A percentile compares a stretch with the other conserved stretches of the same genome.
Conservation (phyloP, 35 echinoderm and acorn worm species). For the Apostichopus japonicus region DNA sequence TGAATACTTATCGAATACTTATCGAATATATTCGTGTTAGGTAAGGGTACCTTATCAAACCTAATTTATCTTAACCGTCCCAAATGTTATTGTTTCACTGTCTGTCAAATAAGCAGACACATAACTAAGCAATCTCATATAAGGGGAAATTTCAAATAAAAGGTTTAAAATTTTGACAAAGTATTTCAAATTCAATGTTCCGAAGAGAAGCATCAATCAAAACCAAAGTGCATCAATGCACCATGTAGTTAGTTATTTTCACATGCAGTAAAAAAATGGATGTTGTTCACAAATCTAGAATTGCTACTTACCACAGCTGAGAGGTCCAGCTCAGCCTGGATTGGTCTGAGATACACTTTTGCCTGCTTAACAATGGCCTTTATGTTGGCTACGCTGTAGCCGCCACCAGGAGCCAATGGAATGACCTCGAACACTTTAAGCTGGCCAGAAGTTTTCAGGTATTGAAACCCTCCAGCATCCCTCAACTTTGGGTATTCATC, state of each 20-base stretch:
- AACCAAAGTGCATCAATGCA: too few species aligned
- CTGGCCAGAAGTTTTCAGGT: neutral
- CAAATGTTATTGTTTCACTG: too few species aligned
- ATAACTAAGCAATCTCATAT: neutral
- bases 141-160: neutral
- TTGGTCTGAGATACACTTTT: neutral
- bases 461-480: neutral
- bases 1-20: too few species aligned
- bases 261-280: neutral
- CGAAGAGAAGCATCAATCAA: too few species aligned
- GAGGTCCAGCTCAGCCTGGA: neutral
- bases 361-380: neutral
- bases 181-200: too few species aligned
- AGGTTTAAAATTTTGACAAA: too few species aligned
- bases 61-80: too few species aligned
- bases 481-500: neutral
- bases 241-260: too few species aligned
- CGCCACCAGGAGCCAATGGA: neutral
- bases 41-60: too few species aligned
- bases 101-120: neutral
- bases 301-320: neutral
- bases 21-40: too few species aligned
- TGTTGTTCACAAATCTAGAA: neutral
- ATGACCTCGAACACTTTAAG: neutral
- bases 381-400: neutral